Conservation (phyloP, 2,797 vertebrate species). For the Xiphorhynchus erythropygius region DNA sequence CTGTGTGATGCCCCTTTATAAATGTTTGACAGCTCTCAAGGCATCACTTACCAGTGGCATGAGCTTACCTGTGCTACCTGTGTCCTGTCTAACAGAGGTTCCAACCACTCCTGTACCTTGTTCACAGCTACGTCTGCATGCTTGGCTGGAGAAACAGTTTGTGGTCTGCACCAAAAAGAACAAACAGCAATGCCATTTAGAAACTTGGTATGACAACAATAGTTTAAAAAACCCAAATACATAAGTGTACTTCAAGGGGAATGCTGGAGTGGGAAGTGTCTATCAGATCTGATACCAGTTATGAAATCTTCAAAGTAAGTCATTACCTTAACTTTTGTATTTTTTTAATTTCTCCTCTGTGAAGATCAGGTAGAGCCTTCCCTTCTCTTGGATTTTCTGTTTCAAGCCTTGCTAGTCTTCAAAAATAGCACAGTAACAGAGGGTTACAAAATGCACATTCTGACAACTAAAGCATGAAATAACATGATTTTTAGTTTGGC, state of each 20-base stretch:
- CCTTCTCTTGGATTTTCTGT: slow-evolving; percentile 74
- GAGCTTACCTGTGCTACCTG: slow-evolving; percentile 76
- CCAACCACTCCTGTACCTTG: slow-evolving; percentile 69
- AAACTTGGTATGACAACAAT: neutral
- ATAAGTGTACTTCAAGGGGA: neutral
- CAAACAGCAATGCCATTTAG: neutral
- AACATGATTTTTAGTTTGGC: neutral
- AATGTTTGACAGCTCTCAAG: neutral
- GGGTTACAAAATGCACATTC: neutral
- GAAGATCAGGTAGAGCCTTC: slow-evolving; percentile 75
- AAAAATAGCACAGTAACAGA: neutral
- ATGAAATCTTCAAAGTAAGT: neutral
- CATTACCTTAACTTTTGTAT: slow-evolving; percentile 74
- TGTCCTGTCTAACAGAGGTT: slow-evolving; percentile 74
- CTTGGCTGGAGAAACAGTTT: slow-evolving; percentile 70
- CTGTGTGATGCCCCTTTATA: neutral
- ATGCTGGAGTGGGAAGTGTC: neutral
- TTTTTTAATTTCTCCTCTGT: slow-evolving; percentile 74
- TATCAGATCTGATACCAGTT: neutral
- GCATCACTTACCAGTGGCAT: neutral
- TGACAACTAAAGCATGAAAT: neutral
- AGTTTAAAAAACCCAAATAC: neutral
- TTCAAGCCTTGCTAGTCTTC: slow-evolving; percentile 83
- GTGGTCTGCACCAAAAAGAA: slow-evolving; percentile 65
- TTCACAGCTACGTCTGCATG: slow-evolving; percentile 77